Evolutionary conservation across 2,888 invertebrate species (phyloP).

Genomic region (Nycteola revayana): DNA sequence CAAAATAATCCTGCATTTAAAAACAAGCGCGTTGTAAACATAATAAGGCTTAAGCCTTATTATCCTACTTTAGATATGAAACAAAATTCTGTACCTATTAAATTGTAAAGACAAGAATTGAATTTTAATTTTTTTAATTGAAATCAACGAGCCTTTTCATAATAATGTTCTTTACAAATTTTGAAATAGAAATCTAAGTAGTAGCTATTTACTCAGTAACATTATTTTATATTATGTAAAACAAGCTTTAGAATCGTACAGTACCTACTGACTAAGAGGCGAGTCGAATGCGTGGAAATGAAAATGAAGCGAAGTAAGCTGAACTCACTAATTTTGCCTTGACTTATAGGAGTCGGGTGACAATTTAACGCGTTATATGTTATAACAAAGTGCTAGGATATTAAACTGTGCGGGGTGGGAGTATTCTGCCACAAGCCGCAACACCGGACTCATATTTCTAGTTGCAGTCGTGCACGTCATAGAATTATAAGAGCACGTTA

Average conservation of each 20-base stretch:
- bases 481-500: constrained; percentile 22
- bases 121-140: too few relatives aligned
- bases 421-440: constrained; percentile 32
- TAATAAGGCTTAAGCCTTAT: too few relatives aligned
- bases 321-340: constrained; percentile 57
- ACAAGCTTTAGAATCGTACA: constrained; percentile 6
- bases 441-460: constrained; percentile 54
- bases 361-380: constrained; percentile 56
- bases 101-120: too few relatives aligned
- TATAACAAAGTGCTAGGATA: constrained; percentile 57
- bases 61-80: too few relatives aligned
- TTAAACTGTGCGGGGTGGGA: constrained; percentile 53
- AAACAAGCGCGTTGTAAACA: too few relatives aligned
- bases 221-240: constrained; percentile 20
- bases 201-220: constrained; percentile 10
- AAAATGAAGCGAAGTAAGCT: constrained; percentile 52
- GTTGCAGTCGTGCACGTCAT: constrained; percentile 38
- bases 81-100: too few relatives aligned
- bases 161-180: constrained; percentile 19
- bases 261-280: constrained; percentile 13
- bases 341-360: constrained; percentile 51
- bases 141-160: constrained; percentile 20
- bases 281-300: constrained; percentile 44
- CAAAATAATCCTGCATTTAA: too few relatives aligned
- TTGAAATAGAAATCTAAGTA: constrained; percentile 25